Evolutionary conservation across 2,888 invertebrate species (phyloP).

Genomic region (Melangyna quadrimaculata): DNA sequence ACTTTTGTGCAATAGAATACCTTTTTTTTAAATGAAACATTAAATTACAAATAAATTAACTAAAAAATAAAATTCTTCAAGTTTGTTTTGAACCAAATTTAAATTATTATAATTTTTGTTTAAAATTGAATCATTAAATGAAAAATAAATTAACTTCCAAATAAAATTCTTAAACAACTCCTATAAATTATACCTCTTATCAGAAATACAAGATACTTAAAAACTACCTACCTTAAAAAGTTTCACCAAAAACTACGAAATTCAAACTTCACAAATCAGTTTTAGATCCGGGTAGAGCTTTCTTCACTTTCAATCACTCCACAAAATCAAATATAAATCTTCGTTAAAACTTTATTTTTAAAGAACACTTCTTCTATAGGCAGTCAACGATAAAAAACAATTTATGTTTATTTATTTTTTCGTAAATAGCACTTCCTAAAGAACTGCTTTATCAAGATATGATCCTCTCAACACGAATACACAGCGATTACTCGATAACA

Average conservation of each 20-base stretch:
- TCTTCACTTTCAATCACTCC: slow-evolving; percentile 6
- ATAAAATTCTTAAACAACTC: no score
- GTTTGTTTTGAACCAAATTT: no score
- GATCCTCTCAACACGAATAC: slow-evolving; percentile 63
- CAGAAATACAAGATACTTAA: background rate
- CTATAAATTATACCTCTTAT: background rate
- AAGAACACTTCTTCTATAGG: slow-evolving; percentile 2
- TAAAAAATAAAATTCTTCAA: no score
- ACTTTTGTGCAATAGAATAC: no score
- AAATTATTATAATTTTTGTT: no score
- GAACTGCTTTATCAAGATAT: slow-evolving; percentile 31
- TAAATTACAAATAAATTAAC: no score
- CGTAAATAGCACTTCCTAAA: slow-evolving; percentile 23
- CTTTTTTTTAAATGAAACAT: no score
- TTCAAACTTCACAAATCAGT: slow-evolving; percentile 7
- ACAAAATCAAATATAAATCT: slow-evolving; percentile 24
- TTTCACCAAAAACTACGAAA: background rate
- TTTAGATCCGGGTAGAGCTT: background rate
- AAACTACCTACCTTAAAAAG: background rate
- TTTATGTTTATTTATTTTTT: slow-evolving; percentile 29
- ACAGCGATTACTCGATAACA: slow-evolving; percentile 62
- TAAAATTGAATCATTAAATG: no score
- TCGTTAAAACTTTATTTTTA: slow-evolving; percentile 8
- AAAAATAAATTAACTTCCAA: no score
- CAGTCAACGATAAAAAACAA: slow-evolving; percentile 24